Percentiles rank a stretch among this genome's conserved stretches.
Conservation (phyloP, 2,888 invertebrate species). For the Pandemis heparana region DNA sequence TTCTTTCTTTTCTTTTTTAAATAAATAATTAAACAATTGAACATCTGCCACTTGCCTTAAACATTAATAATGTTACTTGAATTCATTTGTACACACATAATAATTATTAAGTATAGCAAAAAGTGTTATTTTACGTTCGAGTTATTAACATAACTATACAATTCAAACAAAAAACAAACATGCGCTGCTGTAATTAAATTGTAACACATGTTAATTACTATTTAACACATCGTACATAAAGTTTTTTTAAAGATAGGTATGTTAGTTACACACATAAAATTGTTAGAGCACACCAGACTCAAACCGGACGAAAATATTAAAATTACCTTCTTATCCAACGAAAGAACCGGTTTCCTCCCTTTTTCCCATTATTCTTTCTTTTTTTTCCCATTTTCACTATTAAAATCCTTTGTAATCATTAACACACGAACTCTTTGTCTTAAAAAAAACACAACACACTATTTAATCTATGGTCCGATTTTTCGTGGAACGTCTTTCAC, state of each 20-base stretch:
- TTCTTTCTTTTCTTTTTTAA: too few relatives aligned
- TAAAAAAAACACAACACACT: constrained; percentile 53
- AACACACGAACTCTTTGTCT: constrained; percentile 54
- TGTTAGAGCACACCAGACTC: constrained; percentile 10
- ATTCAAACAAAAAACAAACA: constrained; percentile 5
- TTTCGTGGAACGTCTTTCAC: constrained; percentile 51
- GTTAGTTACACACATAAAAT: not conserved
- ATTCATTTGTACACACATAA: constrained; percentile 26
- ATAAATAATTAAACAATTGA: not conserved
- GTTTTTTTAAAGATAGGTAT: not conserved
- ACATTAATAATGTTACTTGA: not conserved
- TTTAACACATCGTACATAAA: not conserved
- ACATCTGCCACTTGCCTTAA: not conserved
- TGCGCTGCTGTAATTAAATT: constrained; percentile 26
- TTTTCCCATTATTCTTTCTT: constrained; percentile 77
- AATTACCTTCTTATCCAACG: constrained; percentile 81
- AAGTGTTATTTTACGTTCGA: constrained; percentile 10
- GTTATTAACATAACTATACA: constrained; percentile 23
- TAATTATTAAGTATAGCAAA: constrained; percentile 23
- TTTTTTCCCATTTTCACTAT: constrained; percentile 76
- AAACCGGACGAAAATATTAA: constrained; percentile 2
- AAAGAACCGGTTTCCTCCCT: constrained; percentile 76
- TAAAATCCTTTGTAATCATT: constrained; percentile 54
- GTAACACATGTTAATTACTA: constrained; percentile 45
- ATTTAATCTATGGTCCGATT: constrained; percentile 50